A percentile compares a stretch with the other conserved stretches of the same genome.
phyloP scores from a whole-genome alignment of 2,888 invertebrate species.

The Latrodectus elegans region DNA sequence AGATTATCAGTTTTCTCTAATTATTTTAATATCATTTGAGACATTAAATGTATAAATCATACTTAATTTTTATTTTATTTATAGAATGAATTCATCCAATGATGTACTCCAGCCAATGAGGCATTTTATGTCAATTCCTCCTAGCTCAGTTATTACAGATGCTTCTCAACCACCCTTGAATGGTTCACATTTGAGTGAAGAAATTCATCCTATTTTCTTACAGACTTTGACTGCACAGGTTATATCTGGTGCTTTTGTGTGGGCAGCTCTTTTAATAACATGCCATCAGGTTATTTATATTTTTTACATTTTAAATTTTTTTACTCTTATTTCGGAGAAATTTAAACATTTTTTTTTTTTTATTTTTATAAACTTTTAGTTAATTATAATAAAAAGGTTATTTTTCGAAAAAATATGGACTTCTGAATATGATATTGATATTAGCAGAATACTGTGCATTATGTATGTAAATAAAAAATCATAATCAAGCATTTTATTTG shows the following conservation, averaged over 20 bases:
- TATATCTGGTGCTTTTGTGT: constrained; percentile 95
- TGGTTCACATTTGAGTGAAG: constrained; percentile 32
- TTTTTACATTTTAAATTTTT: no score
- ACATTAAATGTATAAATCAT: not conserved
- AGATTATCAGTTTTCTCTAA: no score
- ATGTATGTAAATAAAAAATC: no score
- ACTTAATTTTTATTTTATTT: not conserved
- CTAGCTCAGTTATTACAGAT: constrained; percentile 34
- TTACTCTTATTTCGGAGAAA: no score
- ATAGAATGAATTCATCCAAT: constrained; percentile 38
- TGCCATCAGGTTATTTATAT: constrained; percentile 89
- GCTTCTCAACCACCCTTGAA: constrained; percentile 6
- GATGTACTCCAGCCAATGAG: constrained; percentile 26
- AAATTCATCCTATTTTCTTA: constrained; percentile 82
- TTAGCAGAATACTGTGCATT: no score
- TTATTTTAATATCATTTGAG: no score
- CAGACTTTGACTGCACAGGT: constrained; percentile 95
- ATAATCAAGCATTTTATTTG: no score
- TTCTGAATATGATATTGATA: no score
- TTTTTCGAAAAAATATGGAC: no score
- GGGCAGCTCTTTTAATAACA: constrained; percentile 94
- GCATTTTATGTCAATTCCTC: constrained; percentile 59
- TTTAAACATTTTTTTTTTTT: no score
- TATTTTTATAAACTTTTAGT: no score
- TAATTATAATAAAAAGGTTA: no score